These are phyloP conservation scores for Anthopleura sola DNA, from an alignment of 64 coral and sea anemone genomes.

Conservation along the genomic window DNA sequence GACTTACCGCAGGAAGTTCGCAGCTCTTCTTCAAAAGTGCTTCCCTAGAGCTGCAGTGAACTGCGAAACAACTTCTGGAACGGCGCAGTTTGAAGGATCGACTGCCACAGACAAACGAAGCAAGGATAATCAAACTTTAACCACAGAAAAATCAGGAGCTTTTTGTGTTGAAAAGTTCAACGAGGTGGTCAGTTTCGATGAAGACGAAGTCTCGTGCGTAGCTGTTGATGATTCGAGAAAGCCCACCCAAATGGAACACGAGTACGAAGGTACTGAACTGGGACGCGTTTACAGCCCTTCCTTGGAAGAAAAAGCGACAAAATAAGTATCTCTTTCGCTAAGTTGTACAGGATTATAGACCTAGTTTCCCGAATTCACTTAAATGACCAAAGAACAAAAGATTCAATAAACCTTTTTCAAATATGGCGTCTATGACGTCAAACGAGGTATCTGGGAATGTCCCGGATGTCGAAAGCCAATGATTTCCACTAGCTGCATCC, in stretches of 20 bases:
- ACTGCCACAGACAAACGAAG: background rate
- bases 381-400: too few relatives aligned
- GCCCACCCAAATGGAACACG: background rate
- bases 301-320: background rate
- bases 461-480: too few relatives aligned
- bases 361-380: too few relatives aligned
- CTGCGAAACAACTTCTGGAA: background rate
- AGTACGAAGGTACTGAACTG: background rate
- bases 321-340: too few relatives aligned
- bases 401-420: too few relatives aligned
- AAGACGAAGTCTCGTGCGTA: background rate
- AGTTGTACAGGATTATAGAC: too few relatives aligned
- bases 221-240: background rate
- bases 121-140: background rate
- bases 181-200: background rate
- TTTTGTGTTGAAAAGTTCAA: conserved; percentile 23
- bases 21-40: background rate
- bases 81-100: background rate
- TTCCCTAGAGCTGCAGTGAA: background rate
- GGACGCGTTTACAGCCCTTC: background rate
- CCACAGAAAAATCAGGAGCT: background rate
- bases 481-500: too few relatives aligned
- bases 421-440: too few relatives aligned
- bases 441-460: too few relatives aligned
- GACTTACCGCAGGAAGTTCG: conserved; percentile 50